These are phyloP conservation scores for Aphyosemion australe DNA, from an alignment of 2,113 vertebrate species.

Conservation along the genomic window DNA sequence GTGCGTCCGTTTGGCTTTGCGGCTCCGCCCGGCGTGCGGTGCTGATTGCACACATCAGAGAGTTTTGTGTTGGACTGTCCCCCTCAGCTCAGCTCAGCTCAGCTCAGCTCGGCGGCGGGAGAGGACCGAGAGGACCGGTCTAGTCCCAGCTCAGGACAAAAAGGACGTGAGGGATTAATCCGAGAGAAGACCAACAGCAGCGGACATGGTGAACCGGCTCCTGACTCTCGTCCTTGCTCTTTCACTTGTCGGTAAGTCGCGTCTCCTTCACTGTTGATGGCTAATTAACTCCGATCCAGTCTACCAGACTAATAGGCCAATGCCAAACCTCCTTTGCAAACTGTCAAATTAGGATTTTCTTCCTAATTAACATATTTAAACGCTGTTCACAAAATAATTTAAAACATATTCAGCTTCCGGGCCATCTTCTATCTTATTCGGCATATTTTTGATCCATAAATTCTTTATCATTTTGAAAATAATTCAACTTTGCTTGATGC, in stretches of 20 bases:
- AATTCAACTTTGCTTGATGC: neutral
- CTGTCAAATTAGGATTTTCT: neutral
- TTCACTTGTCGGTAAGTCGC: conserved; percentile 57
- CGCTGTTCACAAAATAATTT: fast-evolving
- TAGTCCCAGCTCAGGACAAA: conserved; percentile 55
- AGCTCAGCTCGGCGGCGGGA: no score
- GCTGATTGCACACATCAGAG: conserved; percentile 22
- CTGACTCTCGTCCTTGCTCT: conserved; percentile 22
- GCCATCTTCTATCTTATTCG: neutral
- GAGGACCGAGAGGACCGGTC: conserved; percentile 36
- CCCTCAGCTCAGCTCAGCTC: no score
- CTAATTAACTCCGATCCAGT: conserved; percentile 48
- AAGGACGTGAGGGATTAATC: conserved; percentile 1
- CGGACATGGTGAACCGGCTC: conserved; percentile 31
- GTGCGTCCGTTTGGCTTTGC: conserved; percentile 7
- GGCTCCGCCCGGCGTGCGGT: conserved; percentile 51
- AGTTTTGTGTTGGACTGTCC: conserved; percentile 47
- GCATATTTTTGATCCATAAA: fast-evolving
- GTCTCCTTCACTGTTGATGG: conserved; percentile 23
- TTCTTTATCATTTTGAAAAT: fast-evolving
- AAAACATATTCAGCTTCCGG: fast-evolving
- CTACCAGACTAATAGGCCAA: neutral
- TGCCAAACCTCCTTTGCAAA: neutral
- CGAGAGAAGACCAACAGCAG: neutral
- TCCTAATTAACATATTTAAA: fast-evolving